Conservation (phyloP, 2,797 vertebrate genomes). For the Characodon lateralis region DNA sequence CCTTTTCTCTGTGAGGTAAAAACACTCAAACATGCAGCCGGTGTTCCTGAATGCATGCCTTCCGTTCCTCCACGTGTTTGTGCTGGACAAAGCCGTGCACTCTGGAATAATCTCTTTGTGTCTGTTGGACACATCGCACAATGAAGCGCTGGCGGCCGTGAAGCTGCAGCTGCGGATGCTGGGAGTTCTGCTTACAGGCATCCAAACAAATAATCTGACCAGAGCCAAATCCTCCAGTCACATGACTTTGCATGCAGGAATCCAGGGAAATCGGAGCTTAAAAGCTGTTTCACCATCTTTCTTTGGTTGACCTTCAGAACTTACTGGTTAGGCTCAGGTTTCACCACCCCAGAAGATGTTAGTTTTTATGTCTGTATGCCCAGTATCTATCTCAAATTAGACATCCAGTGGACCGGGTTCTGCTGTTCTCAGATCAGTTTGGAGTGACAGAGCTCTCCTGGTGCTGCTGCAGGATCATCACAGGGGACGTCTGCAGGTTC, state of each 20-base stretch:
- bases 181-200: conserved; percentile 11
- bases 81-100: conserved; percentile 42
- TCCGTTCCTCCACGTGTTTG: conserved; percentile 26
- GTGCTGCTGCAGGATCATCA: background rate
- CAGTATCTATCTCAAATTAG: background rate
- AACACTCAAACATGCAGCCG: background rate
- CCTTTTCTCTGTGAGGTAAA: conserved; percentile 58
- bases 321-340: background rate
- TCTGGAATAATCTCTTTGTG: conserved; percentile 64
- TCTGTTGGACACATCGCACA: conserved; percentile 26
- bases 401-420: background rate
- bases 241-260: background rate
- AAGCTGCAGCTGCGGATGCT: conserved; percentile 27
- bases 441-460: background rate
- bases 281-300: background rate
- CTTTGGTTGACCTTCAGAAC: background rate
- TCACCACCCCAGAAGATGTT: background rate
- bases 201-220: conserved; percentile 8
- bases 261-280: background rate
- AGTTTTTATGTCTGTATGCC: no score
- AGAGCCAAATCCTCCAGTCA: conserved; percentile 6
- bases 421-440: background rate
- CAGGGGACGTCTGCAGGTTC: no score
- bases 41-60: conserved; percentile 33
- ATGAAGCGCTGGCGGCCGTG: background rate